Percentiles rank a stretch among this genome's conserved stretches.
Evolutionary conservation across 2,888 invertebrate genomes (phyloP).

Genomic region (Drosophila cognata): DNA sequence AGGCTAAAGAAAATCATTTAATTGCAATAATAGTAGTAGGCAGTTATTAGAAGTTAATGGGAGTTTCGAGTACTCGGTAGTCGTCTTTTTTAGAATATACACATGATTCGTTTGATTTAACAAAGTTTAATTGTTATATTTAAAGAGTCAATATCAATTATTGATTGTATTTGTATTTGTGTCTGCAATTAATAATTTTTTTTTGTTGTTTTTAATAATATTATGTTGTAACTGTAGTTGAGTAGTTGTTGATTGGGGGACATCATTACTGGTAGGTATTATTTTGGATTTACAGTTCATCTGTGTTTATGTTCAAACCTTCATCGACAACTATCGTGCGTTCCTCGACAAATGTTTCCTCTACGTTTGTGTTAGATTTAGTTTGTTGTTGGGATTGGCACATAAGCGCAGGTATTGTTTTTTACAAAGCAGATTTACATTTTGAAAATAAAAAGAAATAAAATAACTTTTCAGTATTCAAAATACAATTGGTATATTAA

Average conservation of each 20-base stretch:
- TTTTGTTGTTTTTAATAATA: constrained; percentile 48
- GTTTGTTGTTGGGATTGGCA: constrained; percentile 56
- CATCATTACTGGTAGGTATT: constrained; percentile 61
- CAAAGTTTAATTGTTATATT: constrained; percentile 74
- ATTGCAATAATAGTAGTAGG: constrained; percentile 41
- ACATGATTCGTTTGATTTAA: constrained; percentile 72
- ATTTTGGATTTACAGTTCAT: constrained; percentile 77
- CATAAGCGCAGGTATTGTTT: constrained; percentile 63
- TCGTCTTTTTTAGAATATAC: constrained; percentile 77
- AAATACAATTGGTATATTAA: constrained; percentile 26
- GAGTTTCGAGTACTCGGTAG: constrained; percentile 36
- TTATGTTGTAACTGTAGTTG: constrained; percentile 65
- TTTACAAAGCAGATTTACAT: constrained; percentile 68
- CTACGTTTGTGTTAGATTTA: constrained; percentile 64
- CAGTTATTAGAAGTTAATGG: constrained; percentile 63
- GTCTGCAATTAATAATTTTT: constrained; percentile 24
- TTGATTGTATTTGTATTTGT: constrained; percentile 56
- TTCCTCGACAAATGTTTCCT: constrained; percentile 85
- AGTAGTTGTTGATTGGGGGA: constrained; percentile 68
- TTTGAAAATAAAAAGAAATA: constrained; percentile 67
- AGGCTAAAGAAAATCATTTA: constrained; percentile 47
- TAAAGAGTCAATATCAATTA: constrained; percentile 71
- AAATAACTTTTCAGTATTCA: constrained; percentile 46
- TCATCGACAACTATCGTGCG: constrained; percentile 84
- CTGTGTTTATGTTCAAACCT: constrained; percentile 84